These are phyloP conservation scores for Penaeus japonicus DNA, from an alignment of 1,140 invertebrate genomes.

Conservation along the genomic window DNA sequence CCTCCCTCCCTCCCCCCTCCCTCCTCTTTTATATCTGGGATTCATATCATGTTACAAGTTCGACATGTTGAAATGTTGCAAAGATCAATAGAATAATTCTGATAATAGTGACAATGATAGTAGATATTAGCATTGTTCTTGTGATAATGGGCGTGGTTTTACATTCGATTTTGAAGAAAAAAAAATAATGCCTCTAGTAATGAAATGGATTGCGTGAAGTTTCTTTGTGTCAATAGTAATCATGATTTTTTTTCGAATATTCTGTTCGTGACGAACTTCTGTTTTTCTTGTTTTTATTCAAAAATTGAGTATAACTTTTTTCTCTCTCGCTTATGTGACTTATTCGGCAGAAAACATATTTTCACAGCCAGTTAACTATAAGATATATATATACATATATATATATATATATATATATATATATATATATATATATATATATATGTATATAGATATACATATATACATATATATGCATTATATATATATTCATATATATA, in stretches of 20 bases:
- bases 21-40: neutral
- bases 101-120: too few species aligned
- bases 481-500: neutral
- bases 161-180: too few species aligned
- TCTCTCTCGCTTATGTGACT: too few species aligned
- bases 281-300: too few species aligned
- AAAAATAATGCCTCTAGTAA: too few species aligned
- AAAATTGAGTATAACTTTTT: neutral
- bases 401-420: constrained; percentile 15
- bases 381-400: neutral
- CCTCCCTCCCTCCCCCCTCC: neutral
- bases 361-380: neutral
- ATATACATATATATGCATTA: too few species aligned
- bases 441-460: constrained; percentile 24
- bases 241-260: neutral
- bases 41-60: neutral
- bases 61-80: neutral
- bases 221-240: neutral
- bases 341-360: neutral
- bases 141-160: too few species aligned
- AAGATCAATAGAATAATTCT: too few species aligned
- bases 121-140: too few species aligned
- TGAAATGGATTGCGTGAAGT: too few species aligned
- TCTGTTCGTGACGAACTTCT: too few species aligned
- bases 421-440: constrained; percentile 39